These are phyloP conservation scores for Passer domesticus DNA, from an alignment of 2,113 vertebrate species.

Conservation along the genomic window DNA sequence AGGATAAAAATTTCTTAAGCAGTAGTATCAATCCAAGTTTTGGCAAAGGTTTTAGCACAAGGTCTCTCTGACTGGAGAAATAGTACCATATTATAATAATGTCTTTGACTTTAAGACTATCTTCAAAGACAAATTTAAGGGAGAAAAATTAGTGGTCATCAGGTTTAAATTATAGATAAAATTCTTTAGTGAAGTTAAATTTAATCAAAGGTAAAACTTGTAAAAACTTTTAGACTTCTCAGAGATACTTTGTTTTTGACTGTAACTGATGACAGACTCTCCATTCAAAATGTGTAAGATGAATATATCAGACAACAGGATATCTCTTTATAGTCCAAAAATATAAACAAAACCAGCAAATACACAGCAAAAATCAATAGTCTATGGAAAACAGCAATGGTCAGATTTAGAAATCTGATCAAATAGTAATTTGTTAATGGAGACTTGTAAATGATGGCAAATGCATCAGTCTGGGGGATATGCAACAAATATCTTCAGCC, in stretches of 20 bases:
- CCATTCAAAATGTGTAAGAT: not conserved
- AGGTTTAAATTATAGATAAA: slow-evolving; percentile 11
- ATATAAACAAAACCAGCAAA: not conserved
- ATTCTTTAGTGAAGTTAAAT: not conserved
- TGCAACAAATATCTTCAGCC: not conserved
- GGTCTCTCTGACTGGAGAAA: slow-evolving; percentile 18
- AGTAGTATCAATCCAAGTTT: slow-evolving; percentile 9
- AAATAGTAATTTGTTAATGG: not conserved
- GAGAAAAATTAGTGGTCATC: not conserved
- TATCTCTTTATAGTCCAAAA: not conserved
- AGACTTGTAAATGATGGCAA: not conserved
- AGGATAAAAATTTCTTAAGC: not conserved
- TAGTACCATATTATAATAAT: slow-evolving; percentile 21
- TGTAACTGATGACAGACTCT: not conserved
- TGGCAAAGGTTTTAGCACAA: not conserved
- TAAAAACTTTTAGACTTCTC: not conserved
- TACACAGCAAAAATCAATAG: not conserved
- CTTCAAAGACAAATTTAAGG: slow-evolving; percentile 20
- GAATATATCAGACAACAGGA: not conserved
- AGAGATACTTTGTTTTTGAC: not conserved
- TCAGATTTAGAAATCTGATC: not conserved
- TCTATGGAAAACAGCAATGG: not conserved
- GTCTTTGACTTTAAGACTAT: not conserved
- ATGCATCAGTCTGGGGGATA: not conserved
- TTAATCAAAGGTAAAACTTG: slow-evolving; percentile 26